Evolutionary conservation across 2,888 invertebrate genomes (phyloP).

Genomic region (Tanytarsus gracilentus): DNA sequence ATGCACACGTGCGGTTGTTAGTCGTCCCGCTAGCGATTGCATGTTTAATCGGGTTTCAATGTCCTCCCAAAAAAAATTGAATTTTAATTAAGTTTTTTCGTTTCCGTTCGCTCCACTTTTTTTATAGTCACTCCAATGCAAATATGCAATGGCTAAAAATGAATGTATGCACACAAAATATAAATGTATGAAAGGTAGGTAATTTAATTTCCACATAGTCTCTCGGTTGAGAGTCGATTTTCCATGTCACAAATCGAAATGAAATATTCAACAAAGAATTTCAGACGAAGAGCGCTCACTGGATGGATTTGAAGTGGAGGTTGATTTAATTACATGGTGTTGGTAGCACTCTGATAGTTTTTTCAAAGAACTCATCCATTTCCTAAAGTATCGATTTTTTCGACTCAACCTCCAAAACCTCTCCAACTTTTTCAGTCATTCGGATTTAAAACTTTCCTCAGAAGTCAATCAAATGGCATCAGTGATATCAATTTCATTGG

Average conservation of each 20-base stretch:
- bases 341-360: no score
- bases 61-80: background rate
- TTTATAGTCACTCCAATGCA: background rate
- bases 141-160: background rate
- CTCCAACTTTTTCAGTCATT: no score
- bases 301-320: background rate
- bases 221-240: background rate
- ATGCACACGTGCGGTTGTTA: no score
- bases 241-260: constrained; percentile 17
- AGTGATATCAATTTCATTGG: no score
- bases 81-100: constrained; percentile 14
- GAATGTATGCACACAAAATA: background rate
- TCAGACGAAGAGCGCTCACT: no score
- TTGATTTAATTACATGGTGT: constrained; percentile 1
- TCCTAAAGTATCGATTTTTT: no score
- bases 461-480: no score
- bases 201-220: background rate
- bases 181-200: background rate
- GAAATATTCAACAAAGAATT: constrained; percentile 6
- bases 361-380: no score
- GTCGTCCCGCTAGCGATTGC: no score
- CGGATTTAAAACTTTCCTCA: no score
- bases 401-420: no score
- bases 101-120: background rate
- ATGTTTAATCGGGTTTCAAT: no score